These are phyloP conservation scores for Drosophila chauvacae DNA, from an alignment of 1,140 invertebrate genomes.

Conservation along the genomic window DNA sequence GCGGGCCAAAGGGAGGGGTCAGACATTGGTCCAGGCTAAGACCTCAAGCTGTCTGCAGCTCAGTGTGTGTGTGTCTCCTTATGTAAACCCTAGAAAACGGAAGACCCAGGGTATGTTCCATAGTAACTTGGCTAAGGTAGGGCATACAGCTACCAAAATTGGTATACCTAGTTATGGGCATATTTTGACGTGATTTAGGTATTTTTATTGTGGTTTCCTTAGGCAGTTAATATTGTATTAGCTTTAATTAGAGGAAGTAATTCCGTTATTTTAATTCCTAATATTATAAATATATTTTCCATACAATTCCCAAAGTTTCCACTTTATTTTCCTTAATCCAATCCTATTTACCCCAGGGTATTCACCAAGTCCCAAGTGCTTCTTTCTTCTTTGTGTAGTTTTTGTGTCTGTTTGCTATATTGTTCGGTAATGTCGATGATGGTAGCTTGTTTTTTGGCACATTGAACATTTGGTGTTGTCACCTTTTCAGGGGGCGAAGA, in stretches of 20 bases:
- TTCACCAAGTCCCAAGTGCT: background rate
- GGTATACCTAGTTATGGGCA: background rate
- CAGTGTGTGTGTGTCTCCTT: slow-evolving; percentile 8
- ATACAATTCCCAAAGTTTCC: background rate
- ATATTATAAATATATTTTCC: background rate
- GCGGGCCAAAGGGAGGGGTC: slow-evolving; percentile 25
- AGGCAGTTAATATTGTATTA: background rate
- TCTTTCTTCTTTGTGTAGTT: slow-evolving; percentile 12
- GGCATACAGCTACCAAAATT: background rate
- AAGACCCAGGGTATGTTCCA: background rate
- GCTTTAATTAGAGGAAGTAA: background rate
- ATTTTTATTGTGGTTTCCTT: too few relatives aligned
- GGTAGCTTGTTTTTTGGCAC: slow-evolving; percentile 73
- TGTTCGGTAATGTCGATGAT: slow-evolving; percentile 54
- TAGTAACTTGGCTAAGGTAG: background rate
- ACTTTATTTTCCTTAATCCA: background rate
- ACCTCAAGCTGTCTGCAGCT: slow-evolving; percentile 28
- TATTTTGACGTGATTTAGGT: background rate
- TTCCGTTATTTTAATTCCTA: background rate
- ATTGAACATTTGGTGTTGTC: slow-evolving; percentile 82
- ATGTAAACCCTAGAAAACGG: background rate
- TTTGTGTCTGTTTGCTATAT: slow-evolving; percentile 33
- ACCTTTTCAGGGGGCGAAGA: slow-evolving; percentile 57
- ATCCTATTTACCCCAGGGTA: slow-evolving; percentile 1
- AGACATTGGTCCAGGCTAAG: slow-evolving; percentile 50